Conservation (phyloP, 2,888 invertebrate species). For the Euclidia mi region DNA sequence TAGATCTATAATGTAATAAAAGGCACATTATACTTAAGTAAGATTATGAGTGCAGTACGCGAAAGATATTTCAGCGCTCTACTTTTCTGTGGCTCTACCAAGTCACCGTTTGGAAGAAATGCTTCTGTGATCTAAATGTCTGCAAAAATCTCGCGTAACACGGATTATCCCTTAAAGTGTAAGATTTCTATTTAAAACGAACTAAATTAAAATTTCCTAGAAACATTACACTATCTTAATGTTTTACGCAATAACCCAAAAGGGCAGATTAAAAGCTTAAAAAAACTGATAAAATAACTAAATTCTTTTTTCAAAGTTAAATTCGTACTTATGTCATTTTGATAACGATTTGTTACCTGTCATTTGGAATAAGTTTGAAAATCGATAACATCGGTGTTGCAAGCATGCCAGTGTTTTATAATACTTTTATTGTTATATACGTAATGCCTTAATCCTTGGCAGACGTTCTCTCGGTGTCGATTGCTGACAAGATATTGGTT, state of each 20-base stretch:
- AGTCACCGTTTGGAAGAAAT: too few species aligned
- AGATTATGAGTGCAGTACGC: too few species aligned
- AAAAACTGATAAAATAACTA: conserved; percentile 31
- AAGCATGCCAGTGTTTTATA: conserved; percentile 37
- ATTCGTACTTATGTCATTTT: conserved; percentile 13
- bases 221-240: background rate
- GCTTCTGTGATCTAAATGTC: too few species aligned
- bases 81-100: too few species aligned
- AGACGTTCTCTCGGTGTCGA: conserved; percentile 58
- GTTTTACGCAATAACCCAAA: conserved; percentile 13
- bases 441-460: conserved; percentile 58
- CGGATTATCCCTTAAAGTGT: too few species aligned
- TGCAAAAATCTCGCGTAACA: too few species aligned
- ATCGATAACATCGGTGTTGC: conserved; percentile 41
- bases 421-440: conserved; percentile 54
- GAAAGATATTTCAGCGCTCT: too few species aligned
- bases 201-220: background rate
- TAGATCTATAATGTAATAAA: too few species aligned
- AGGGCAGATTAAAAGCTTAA: conserved; percentile 16
- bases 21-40: too few species aligned
- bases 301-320: conserved; percentile 10
- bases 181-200: too few species aligned
- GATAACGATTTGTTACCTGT: conserved; percentile 47
- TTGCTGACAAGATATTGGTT: conserved; percentile 56
- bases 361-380: conserved; percentile 40